Base-by-base conservation (phyloP, 1,140 invertebrate species). In the Delia radicum region DNA sequence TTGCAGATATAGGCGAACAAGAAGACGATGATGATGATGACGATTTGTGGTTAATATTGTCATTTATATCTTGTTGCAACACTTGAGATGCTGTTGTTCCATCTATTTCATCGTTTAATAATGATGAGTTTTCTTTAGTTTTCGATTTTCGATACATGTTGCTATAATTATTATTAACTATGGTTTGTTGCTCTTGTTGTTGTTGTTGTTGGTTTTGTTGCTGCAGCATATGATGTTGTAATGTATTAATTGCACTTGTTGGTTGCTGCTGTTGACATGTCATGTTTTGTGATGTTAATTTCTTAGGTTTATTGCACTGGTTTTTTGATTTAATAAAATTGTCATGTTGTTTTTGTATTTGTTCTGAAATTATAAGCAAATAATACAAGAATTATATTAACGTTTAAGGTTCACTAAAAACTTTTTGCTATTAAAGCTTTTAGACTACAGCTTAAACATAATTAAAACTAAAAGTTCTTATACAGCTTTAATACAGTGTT, bases 181-280 rank as follows among this genome's bases (percentile, higher is more conserved):
- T 62, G 33, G 74, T 62, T 26, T 74, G 71, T 76, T 73, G 63
- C 7, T 67, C 29, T 15, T 37, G 76, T 76, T 80, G 81, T 79
- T 78, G 75, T 33, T 28, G 61, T 28, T 74, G 75, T n/a, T n/a
- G n/a, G n/a, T n/a, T n/a, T n/a, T n/a, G n/a, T n/a, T n/a, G n/a
- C n/a, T n/a, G n/a, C n/a, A 29, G 71, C 12, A 76, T 63, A 31
- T 28, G n/a, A n/a, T n/a, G 55, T 24, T 65, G 69, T 37, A 12
- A 63, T 67, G n/a, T n/a, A n/a, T n/a, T n/a, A n/a, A n/a, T n/a
- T n/a, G n/a, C n/a, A n/a, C n/a, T n/a, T n/a, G n/a, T n/a, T n/a
- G n/a, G n/a, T n/a, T 31, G 69, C 27, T 80, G 79, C 67, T 79
- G 75, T 82, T 82, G 78, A 79, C 78, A 80, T 80, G 79, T 78